Percentiles rank a stretch among this genome's conserved stretches.
Evolutionary conservation across 2,888 invertebrate genomes (phyloP).

Genomic region (Serrognathus titanus): DNA sequence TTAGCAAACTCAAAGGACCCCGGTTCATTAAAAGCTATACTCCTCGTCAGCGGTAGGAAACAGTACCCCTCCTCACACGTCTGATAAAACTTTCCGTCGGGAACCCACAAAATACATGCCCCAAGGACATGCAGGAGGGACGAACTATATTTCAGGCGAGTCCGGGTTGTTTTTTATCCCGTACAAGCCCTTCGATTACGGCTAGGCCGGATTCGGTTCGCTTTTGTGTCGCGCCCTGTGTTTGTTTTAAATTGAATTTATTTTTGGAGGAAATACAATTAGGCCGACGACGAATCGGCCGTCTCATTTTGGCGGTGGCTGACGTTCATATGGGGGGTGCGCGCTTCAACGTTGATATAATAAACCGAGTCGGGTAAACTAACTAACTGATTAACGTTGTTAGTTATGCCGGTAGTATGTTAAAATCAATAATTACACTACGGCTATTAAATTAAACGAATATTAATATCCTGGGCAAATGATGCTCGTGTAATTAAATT

Average conservation of each 20-base stretch:
- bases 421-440: no score
- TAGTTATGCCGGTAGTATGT: no score
- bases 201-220: background rate
- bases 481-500: no score
- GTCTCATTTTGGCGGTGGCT: no score
- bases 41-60: slow-evolving; percentile 2
- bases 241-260: slow-evolving; percentile 3
- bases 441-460: no score
- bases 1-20: background rate
- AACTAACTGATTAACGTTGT: no score
- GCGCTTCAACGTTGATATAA: no score
- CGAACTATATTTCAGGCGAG: slow-evolving; percentile 3
- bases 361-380: no score
- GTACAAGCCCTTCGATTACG: background rate
- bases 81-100: slow-evolving; percentile 11
- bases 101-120: slow-evolving; percentile 5
- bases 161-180: slow-evolving; percentile 6
- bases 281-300: no score
- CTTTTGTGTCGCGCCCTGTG: slow-evolving; percentile 6
- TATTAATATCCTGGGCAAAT: no score
- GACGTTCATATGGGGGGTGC: no score
- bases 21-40: background rate
- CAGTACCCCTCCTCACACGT: slow-evolving; percentile 6
- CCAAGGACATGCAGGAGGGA: slow-evolving; percentile 6
- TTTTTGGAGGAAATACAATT: background rate